These are phyloP conservation scores for Paralichthys olivaceus DNA, from an alignment of 2,113 vertebrate species.

Conservation along the genomic window DNA sequence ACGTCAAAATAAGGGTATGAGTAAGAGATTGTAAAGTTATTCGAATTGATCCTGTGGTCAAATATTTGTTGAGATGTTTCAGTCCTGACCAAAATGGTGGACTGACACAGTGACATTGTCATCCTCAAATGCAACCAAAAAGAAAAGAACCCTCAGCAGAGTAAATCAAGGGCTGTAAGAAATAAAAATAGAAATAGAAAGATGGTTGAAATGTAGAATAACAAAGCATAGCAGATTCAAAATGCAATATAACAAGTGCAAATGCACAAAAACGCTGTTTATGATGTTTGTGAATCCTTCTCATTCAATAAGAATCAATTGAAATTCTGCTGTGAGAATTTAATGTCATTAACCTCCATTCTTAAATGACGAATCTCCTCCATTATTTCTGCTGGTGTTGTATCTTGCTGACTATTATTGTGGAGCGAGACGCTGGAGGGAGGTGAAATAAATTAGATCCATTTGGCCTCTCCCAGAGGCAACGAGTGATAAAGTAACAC, in stretches of 20 bases:
- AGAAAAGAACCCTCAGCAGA: no score
- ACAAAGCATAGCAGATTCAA: neutral
- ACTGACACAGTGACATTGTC: no score
- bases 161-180: no score
- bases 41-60: no score
- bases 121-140: no score
- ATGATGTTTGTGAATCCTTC: neutral
- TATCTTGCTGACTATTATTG: constrained; percentile 76
- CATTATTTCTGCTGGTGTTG: constrained; percentile 75
- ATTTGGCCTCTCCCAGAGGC: constrained; percentile 77
- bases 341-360: constrained; percentile 72
- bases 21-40: no score
- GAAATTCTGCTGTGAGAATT: constrained; percentile 63
- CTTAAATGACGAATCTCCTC: constrained; percentile 73
- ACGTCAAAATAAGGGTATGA: no score
- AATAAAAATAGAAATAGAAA: no score
- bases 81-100: no score
- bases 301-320: constrained; percentile 32
- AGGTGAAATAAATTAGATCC: constrained; percentile 79
- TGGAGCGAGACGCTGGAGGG: constrained; percentile 57
- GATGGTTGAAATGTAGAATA: neutral
- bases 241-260: no score
- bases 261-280: neutral
- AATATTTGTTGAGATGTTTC: no score
- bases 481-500: constrained; percentile 75